Percentiles rank a stretch among this genome's conserved stretches.
These are phyloP conservation scores for Brotula barbata DNA, from an alignment of 2,797 vertebrate genomes.

Conservation along the genomic window DNA sequence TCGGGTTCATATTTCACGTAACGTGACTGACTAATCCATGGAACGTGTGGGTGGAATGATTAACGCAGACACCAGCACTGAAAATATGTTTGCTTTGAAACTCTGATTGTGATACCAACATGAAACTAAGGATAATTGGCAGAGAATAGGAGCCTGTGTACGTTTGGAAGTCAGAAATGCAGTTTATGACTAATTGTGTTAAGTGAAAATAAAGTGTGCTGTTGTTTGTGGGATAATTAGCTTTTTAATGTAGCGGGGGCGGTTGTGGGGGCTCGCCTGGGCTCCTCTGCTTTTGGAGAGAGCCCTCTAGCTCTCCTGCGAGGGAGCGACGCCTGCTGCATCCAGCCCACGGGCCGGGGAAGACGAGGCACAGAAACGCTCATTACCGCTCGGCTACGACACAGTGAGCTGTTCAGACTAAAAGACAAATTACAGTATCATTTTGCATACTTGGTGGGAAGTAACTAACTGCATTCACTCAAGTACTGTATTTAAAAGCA, in stretches of 20 bases:
- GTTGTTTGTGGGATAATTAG: conserved; percentile 84
- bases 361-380: conserved; percentile 38
- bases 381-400: conserved; percentile 6
- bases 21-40: conserved; percentile 82
- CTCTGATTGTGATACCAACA: conserved; percentile 80
- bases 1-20: conserved; percentile 74
- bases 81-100: conserved; percentile 84
- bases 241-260: conserved; percentile 77
- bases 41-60: conserved; percentile 83
- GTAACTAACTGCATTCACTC: no score
- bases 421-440: conserved; percentile 12
- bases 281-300: conserved; percentile 69
- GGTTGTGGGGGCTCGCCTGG: conserved; percentile 70
- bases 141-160: conserved; percentile 77
- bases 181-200: conserved; percentile 86
- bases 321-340: conserved; percentile 63
- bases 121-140: conserved; percentile 84
- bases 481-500: no score
- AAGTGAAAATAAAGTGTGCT: conserved; percentile 85
- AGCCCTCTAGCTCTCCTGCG: conserved; percentile 78
- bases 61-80: conserved; percentile 79
- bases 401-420: conserved; percentile 2
- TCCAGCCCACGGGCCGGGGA: conserved; percentile 53
- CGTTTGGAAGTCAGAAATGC: conserved; percentile 79
- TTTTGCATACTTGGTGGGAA: conserved; percentile 15